Evolutionary conservation across 2,888 invertebrate genomes (phyloP).

Genomic region (Hemistola chrysoprasaria): DNA sequence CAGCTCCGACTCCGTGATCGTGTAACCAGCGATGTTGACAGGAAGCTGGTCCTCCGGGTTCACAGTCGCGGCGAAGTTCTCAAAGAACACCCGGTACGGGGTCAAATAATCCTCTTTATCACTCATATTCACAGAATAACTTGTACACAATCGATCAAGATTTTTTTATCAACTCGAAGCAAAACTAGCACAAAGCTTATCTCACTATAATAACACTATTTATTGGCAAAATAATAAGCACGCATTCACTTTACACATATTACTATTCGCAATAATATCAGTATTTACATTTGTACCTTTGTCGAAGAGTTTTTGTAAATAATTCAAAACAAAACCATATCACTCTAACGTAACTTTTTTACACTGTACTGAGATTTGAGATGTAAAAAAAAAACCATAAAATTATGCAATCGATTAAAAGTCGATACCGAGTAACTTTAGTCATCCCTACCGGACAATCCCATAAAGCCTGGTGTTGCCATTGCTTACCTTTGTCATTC

Average conservation of each 20-base stretch:
- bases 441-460: no score
- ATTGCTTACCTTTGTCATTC: no score
- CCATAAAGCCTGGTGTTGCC: no score
- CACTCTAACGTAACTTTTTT: no score
- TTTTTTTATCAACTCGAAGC: constrained; percentile 14
- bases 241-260: constrained; percentile 32
- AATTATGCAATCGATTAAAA: no score
- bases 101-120: constrained; percentile 87
- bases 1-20: constrained; percentile 86
- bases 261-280: constrained; percentile 34
- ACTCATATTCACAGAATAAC: constrained; percentile 59
- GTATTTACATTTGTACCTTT: constrained; percentile 25
- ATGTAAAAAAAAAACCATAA: no score
- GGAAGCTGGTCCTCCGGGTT: constrained; percentile 89
- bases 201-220: constrained; percentile 26
- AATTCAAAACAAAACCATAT: constrained; percentile 62
- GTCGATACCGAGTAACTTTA: no score
- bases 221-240: constrained; percentile 32
- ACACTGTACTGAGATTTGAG: no score
- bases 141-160: constrained; percentile 50
- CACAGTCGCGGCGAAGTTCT: constrained; percentile 85
- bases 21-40: constrained; percentile 86
- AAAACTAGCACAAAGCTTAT: constrained; percentile 31
- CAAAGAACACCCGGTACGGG: constrained; percentile 87
- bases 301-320: constrained; percentile 30